Base-by-base conservation (phyloP, 1,140 invertebrate species). In the Apis florea region DNA sequence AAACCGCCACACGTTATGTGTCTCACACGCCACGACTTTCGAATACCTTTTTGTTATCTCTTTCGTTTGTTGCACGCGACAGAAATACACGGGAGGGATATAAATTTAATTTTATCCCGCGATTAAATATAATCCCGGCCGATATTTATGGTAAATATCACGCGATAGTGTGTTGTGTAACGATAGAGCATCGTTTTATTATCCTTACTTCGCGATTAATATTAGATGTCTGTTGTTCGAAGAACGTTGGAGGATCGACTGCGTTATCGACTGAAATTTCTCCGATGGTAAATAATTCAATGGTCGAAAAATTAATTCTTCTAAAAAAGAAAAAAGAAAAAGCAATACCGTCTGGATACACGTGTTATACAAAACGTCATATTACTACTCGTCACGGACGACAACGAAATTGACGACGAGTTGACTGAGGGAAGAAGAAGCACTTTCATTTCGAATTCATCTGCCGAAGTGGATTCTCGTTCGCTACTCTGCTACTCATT, bases 361-460 rank as follows among this genome's bases (percentile, higher is more conserved):
- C 6, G 5, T 5, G 6, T 40, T 4, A 40, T 40, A 40, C 5
- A 31, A 31, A n/a, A n/a, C n/a, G n/a, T n/a, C n/a, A n/a, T n/a
- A n/a, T n/a, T n/a, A n/a, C n/a, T n/a, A n/a, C 59, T 10, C 15
- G 69, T 40, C n/a, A 53, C 40, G 40, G 19, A 59, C 31, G 53
- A 58, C 70, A 54, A 40, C 59, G 17, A 47, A 31, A 19, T 13
- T 6, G 61, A 64, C 17, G 17, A 21, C 69, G 56, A 2, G 1
- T 19, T 51, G 59, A 74, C 56, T 63, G 56, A 66, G 75, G 71
- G 31, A 40, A 40, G 31, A 40, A 40, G 40, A 31, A 80, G 71
- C 79, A 75, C 79, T 80, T 80, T 72, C 77, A 79, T 79, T 72
- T 77, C 49, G 56, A 68, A 82, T 77, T 77, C 64, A 77, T 82